These are phyloP conservation scores for Umimayanthus chanpuru DNA, from an alignment of 92 coral and sea anemone species.

Conservation along the genomic window DNA sequence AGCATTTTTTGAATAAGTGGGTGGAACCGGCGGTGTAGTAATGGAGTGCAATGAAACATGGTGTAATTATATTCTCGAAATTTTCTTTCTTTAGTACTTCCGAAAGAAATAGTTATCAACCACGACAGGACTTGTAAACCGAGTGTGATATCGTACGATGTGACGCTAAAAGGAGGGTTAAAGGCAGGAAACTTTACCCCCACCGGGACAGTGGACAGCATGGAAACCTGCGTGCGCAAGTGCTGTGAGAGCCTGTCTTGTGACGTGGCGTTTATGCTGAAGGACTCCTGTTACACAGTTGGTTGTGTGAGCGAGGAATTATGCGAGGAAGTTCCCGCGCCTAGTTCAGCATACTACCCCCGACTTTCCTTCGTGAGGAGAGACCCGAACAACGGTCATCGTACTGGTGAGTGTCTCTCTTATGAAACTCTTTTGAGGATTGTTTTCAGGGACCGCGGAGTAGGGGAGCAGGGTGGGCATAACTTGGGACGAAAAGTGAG, in stretches of 20 bases:
- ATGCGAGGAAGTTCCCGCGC: conserved; percentile 92
- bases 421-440: too few relatives aligned
- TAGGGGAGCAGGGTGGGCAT: too few relatives aligned
- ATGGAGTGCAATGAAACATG: too few relatives aligned
- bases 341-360: conserved; percentile 81
- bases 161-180: conserved; percentile 91
- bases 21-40: too few relatives aligned
- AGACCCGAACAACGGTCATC: conserved; percentile 57
- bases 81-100: conserved; percentile 64
- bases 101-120: conserved; percentile 69
- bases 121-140: conserved; percentile 79
- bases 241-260: conserved; percentile 87
- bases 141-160: conserved; percentile 95
- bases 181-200: conserved; percentile 91
- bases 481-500: too few relatives aligned
- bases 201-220: conserved; percentile 89
- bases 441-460: too few relatives aligned
- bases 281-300: conserved; percentile 85
- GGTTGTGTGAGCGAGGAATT: conserved; percentile 86
- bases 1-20: too few relatives aligned
- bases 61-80: too few relatives aligned
- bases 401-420: conserved; percentile 49
- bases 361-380: conserved; percentile 88
- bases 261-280: conserved; percentile 94
- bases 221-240: conserved; percentile 84